phyloP scores from a whole-genome alignment of 1,140 invertebrate species.

The Scaptomyza hsui region DNA sequence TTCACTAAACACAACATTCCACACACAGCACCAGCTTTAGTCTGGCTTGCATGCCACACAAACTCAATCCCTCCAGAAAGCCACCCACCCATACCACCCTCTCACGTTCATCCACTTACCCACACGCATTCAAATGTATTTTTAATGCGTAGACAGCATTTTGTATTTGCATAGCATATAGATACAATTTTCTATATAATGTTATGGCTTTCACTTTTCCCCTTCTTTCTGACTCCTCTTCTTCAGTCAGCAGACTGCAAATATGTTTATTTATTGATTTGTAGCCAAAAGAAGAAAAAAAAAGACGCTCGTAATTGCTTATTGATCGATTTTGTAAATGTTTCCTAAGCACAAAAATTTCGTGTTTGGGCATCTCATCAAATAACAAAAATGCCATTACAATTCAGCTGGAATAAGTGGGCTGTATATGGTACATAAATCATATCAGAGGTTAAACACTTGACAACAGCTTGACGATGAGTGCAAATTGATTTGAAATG shows the following conservation, averaged over 20 bases:
- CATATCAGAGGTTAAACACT: constrained; percentile 17
- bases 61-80: not conserved
- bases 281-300: constrained; percentile 15
- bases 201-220: constrained; percentile 19
- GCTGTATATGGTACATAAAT: constrained; percentile 15
- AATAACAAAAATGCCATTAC: constrained; percentile 36
- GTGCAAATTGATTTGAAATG: constrained; percentile 40
- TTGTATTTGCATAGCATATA: constrained; percentile 38
- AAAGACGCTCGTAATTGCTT: constrained; percentile 61
- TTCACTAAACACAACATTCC: constrained; percentile 67
- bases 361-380: constrained; percentile 46
- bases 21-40: not conserved
- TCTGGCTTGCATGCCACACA: not conserved
- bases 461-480: constrained; percentile 18
- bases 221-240: no score
- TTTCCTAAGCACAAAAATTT: constrained; percentile 47
- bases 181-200: constrained; percentile 50
- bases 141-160: constrained; percentile 61
- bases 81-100: constrained; percentile 11
- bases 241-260: constrained; percentile 8
- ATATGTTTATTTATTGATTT: constrained; percentile 57
- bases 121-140: constrained; percentile 56
- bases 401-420: constrained; percentile 33
- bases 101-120: constrained; percentile 1
- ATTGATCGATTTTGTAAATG: constrained; percentile 71